Evolutionary conservation across 2,113 vertebrate genomes (phyloP).

Genomic region (Neodontobutis hainanensis): DNA sequence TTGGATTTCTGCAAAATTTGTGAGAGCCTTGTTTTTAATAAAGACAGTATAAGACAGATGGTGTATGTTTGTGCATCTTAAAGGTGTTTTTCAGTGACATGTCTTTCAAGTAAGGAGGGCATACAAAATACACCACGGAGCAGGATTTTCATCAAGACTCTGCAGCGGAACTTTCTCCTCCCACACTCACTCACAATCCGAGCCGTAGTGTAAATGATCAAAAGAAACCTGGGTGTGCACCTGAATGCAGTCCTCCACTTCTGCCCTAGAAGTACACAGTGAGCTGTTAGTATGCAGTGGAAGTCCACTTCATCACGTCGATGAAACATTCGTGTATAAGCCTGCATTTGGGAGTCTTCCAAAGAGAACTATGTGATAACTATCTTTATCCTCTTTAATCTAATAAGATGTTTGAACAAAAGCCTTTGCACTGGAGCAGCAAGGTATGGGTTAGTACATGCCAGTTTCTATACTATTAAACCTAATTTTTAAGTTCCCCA

Average conservation of each 20-base stretch:
- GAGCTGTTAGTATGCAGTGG: constrained; percentile 31
- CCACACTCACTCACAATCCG: constrained; percentile 5
- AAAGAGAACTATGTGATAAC: too few relatives aligned
- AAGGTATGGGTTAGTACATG: too few relatives aligned
- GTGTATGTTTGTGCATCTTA: constrained; percentile 10
- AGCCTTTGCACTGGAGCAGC: too few relatives aligned
- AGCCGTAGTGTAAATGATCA: constrained; percentile 37
- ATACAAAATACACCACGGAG: constrained; percentile 41
- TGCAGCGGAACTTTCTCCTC: constrained; percentile 21
- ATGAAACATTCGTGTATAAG: constrained; percentile 64
- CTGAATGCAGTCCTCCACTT: constrained; percentile 22
- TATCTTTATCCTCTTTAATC: too few relatives aligned
- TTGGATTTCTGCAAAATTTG: neutral
- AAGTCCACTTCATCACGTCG: constrained; percentile 21
- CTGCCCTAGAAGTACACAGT: constrained; percentile 35
- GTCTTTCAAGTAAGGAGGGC: constrained; percentile 21
- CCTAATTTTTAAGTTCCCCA: too few relatives aligned
- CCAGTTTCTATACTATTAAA: too few relatives aligned
- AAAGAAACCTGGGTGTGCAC: constrained; percentile 27
- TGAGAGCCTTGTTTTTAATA: neutral
- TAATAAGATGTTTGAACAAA: too few relatives aligned
- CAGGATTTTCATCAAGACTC: constrained; percentile 21
- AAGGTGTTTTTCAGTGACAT: constrained; percentile 8
- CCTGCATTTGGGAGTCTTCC: constrained; percentile 42
- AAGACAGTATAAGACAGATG: constrained; percentile 6